A percentile compares a stretch with the other conserved stretches of the same genome.
These are phyloP conservation scores for Anarsia innoxiella DNA, from an alignment of 2,888 invertebrate species.

Conservation along the genomic window DNA sequence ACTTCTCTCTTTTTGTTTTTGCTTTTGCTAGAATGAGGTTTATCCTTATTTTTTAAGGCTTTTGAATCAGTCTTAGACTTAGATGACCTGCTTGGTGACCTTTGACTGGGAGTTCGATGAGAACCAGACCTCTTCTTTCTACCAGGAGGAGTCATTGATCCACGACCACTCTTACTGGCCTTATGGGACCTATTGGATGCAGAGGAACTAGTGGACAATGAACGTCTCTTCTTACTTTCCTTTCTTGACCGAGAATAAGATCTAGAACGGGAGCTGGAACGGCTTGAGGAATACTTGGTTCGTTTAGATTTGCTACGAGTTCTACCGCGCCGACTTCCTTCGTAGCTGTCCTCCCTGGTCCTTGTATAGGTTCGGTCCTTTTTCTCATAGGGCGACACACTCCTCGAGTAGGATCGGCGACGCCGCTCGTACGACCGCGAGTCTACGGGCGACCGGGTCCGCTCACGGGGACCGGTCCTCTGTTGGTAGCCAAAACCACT, in stretches of 20 bases:
- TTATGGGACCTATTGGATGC: slow-evolving; percentile 44
- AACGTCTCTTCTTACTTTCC: slow-evolving; percentile 34
- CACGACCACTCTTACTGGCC: slow-evolving; percentile 27
- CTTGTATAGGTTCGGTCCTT: slow-evolving; percentile 41
- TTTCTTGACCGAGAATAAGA: slow-evolving; percentile 44
- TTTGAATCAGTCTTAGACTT: slow-evolving; percentile 27
- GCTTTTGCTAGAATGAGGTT: slow-evolving; percentile 36
- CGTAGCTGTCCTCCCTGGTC: slow-evolving; percentile 45
- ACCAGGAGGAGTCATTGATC: slow-evolving; percentile 37
- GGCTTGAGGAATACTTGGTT: slow-evolving; percentile 53
- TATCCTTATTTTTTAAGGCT: slow-evolving; percentile 24
- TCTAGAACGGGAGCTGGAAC: slow-evolving; percentile 46
- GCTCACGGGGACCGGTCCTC: too few species aligned
- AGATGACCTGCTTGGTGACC: slow-evolving; percentile 34
- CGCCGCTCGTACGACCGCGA: slow-evolving; percentile 32
- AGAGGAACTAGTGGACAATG: slow-evolving; percentile 45
- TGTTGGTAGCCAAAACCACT: slow-evolving; percentile 26
- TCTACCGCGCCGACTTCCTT: slow-evolving; percentile 30
- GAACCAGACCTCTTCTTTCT: slow-evolving; percentile 35
- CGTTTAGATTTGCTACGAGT: slow-evolving; percentile 43
- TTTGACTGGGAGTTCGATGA: slow-evolving; percentile 26
- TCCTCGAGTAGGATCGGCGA: slow-evolving; percentile 41
- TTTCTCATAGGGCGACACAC: slow-evolving; percentile 45
- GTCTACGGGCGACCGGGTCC: slow-evolving; percentile 21
- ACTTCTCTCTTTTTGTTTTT: slow-evolving; percentile 30